phyloP scores from a whole-genome alignment of 1,140 invertebrate species.

The Elysia chlorotica region DNA sequence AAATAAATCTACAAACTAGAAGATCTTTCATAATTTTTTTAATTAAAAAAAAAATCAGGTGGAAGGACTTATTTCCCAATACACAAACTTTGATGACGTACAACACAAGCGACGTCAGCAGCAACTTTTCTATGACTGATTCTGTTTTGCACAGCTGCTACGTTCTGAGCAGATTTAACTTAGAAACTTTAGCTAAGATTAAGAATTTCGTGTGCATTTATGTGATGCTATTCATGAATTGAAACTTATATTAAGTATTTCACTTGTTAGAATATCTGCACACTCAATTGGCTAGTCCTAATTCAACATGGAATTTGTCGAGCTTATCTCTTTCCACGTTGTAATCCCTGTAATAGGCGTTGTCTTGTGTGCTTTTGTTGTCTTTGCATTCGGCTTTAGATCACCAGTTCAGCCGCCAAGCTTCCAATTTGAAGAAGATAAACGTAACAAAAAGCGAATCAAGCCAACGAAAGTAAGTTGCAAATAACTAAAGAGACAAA shows the following conservation, averaged over 20 bases:
- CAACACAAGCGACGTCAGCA: slow-evolving; percentile 23
- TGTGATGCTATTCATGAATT: too few relatives aligned
- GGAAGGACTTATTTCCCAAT: too few relatives aligned
- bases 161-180: too few relatives aligned
- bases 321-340: slow-evolving; percentile 57
- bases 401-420: slow-evolving; percentile 60
- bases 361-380: slow-evolving; percentile 59
- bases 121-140: not conserved
- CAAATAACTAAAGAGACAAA: too few relatives aligned
- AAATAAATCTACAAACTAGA: not conserved
- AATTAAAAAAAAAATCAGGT: too few relatives aligned
- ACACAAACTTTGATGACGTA: slow-evolving; percentile 19
- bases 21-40: too few relatives aligned
- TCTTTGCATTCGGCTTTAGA: slow-evolving; percentile 63
- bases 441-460: slow-evolving; percentile 40
- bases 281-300: too few relatives aligned
- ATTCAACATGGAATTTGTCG: slow-evolving; percentile 56
- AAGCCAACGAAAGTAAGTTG: slow-evolving; percentile 47
- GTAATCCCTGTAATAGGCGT: slow-evolving; percentile 60
- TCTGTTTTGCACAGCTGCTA: too few relatives aligned
- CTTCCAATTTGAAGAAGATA: slow-evolving; percentile 58
- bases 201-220: too few relatives aligned
- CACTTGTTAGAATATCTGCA: too few relatives aligned
- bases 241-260: too few relatives aligned
- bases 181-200: too few relatives aligned